Base-by-base conservation (phyloP, 2,797 vertebrate genomes). In the Sebastes matsubarae region DNA sequence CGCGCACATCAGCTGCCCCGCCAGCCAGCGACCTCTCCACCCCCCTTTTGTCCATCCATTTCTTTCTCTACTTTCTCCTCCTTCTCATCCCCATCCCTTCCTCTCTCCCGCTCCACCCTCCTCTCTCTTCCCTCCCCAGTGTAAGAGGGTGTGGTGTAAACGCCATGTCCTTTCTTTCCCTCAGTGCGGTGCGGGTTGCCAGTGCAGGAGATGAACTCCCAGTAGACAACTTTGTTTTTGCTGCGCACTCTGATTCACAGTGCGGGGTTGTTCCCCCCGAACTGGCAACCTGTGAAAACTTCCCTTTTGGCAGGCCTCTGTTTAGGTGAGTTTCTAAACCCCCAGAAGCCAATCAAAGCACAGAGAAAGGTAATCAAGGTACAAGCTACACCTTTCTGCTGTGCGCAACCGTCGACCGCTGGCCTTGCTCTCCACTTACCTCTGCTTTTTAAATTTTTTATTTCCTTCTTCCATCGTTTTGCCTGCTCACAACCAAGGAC, bases 161-260 rank as follows among this genome's bases (percentile, higher is more conserved):
- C 92, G 52, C 93, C 92, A 32, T 97, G 88, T 97, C 96, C 90
- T 97, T 96, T 97, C 92, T 97, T 94, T 96, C 92, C 94, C 94
- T 96, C 94, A 98, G 98, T 97, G 96, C 97, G 96, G 95, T 96
- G 97, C 92, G 97, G 95, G 96, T 96, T 95, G 95, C 96, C 95
- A 96, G 93, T 96, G 97, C 97, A 94, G 95, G 94, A 92, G 97
- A 97, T 88, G 93, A 94, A 81, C 87, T 91, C 92, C 91, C 92
- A 88, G 87, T 88, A 94, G 89, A 93, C 92, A 94, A 57, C 92
- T 94, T 93, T 93, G 91, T 95, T 88, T 96, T 88, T 95, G 94
- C 90, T 91, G 92, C 93, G 92, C 93, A 90, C 94, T 92, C 88
- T 91, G 87, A 89, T 88, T 94, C 92, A 93, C 96, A 93, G 90